Evolutionary conservation across 2,113 vertebrate species (phyloP).

Genomic region (Hemiscyllium ocellatum): DNA sequence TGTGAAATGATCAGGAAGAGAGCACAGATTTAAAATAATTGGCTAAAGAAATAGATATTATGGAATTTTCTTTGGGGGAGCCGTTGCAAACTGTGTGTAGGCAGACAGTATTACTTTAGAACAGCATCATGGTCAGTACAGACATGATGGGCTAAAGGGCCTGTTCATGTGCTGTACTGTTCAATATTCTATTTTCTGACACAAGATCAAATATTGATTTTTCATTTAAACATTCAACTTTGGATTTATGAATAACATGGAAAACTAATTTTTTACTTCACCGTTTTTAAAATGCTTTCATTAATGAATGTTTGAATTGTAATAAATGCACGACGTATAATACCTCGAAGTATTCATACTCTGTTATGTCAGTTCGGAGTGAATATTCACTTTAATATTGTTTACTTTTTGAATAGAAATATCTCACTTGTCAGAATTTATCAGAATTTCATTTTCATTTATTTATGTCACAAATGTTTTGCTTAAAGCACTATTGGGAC

Average conservation of each 20-base stretch:
- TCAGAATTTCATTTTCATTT: neutral
- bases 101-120: too few species aligned
- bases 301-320: neutral
- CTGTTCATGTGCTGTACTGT: too few species aligned
- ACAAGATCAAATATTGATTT: neutral
- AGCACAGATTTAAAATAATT: too few species aligned
- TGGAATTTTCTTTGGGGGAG: too few species aligned
- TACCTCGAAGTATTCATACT: neutral
- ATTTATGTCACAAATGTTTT: neutral
- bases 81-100: too few species aligned
- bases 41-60: too few species aligned
- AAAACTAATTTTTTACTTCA: neutral
- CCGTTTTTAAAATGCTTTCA: neutral
- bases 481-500: neutral
- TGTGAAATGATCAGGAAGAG: too few species aligned
- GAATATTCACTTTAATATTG: neutral
- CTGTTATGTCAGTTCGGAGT: neutral
- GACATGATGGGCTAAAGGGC: too few species aligned
- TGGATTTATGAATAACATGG: neutral
- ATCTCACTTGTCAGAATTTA: neutral
- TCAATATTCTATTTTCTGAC: neutral
- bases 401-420: neutral
- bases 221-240: neutral
- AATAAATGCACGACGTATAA: neutral
- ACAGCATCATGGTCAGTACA: too few species aligned